A percentile compares a stretch with the other conserved stretches of the same genome.
phyloP scores from a whole-genome alignment of 2,113 vertebrate genomes.

The Pseudolaguvia tuberculata region DNA sequence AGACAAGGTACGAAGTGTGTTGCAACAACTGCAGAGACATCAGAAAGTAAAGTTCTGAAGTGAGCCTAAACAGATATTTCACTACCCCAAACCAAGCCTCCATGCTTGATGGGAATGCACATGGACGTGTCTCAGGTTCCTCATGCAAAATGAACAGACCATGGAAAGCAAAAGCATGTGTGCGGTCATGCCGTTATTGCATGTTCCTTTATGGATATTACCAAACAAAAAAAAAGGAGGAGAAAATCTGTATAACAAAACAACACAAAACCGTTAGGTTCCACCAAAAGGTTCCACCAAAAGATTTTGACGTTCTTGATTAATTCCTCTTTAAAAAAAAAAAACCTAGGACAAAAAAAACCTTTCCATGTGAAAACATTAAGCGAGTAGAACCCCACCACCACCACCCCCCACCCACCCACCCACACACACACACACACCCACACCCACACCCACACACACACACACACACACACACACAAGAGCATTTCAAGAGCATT shows the following conservation, averaged over 20 bases:
- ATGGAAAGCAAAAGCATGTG: constrained; percentile 7
- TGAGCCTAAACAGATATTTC: constrained; percentile 8
- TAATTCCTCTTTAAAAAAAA: not conserved
- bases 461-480: too few species aligned
- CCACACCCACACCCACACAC: too few species aligned
- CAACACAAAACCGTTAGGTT: not conserved
- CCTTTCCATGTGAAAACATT: not conserved
- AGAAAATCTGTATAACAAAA: too few species aligned
- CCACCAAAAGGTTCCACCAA: too few species aligned
- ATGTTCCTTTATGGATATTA: not conserved
- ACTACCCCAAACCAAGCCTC: not conserved
- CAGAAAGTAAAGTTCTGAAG: not conserved
- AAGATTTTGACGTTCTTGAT: not conserved
- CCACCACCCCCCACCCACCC: too few species aligned
- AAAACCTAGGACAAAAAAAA: too few species aligned
- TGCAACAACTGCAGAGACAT: not conserved
- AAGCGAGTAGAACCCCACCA: not conserved
- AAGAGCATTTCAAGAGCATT: not conserved
- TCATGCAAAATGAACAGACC: not conserved
- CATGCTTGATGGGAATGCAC: not conserved
- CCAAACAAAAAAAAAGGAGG: not conserved
- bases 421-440: too few species aligned
- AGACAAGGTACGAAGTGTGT: not conserved
- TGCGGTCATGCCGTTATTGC: not conserved
- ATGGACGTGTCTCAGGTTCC: constrained; percentile 10